Evolutionary conservation across 1,140 invertebrate species (phyloP).

Genomic region (Philopotamus ludificatus): DNA sequence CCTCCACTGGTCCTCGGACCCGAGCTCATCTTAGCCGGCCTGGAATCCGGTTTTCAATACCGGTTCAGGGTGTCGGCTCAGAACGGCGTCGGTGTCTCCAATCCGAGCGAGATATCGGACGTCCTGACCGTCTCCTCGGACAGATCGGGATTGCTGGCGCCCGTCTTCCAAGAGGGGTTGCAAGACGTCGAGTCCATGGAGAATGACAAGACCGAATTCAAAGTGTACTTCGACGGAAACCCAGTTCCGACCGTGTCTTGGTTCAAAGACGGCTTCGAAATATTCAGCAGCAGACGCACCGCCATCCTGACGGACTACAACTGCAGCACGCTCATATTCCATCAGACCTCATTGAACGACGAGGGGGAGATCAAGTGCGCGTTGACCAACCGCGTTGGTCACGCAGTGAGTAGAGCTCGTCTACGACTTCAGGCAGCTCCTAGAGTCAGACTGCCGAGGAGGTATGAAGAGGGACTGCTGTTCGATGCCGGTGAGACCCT

Average conservation of each 20-base stretch:
- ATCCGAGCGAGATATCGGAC: conserved; percentile 76
- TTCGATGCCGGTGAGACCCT: conserved; percentile 87
- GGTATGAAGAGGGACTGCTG: conserved; percentile 83
- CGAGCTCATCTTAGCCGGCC: conserved; percentile 72
- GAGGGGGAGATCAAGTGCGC: conserved; percentile 88
- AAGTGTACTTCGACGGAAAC: conserved; percentile 76
- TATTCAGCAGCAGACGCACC: conserved; percentile 78
- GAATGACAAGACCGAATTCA: conserved; percentile 81
- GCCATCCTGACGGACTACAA: conserved; percentile 76
- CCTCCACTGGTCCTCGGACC: conserved; percentile 66
- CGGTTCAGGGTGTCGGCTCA: conserved; percentile 86
- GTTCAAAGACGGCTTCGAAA: conserved; percentile 88
- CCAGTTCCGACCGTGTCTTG: conserved; percentile 87
- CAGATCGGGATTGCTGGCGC: conserved; percentile 65
- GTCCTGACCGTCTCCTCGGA: conserved; percentile 72
- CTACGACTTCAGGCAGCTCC: conserved; percentile 79
- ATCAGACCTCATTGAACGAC: conserved; percentile 74
- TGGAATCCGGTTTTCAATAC: conserved; percentile 85
- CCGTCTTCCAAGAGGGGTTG: conserved; percentile 67
- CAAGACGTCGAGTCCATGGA: conserved; percentile 67
- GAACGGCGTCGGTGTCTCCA: conserved; percentile 79
- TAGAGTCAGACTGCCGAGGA: conserved; percentile 71
- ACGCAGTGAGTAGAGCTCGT: conserved; percentile 70
- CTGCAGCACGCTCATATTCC: conserved; percentile 75
- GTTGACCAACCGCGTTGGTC: conserved; percentile 79